These are phyloP conservation scores for Bubo scandiacus DNA, from an alignment of 2,113 vertebrate genomes.

Conservation along the genomic window DNA sequence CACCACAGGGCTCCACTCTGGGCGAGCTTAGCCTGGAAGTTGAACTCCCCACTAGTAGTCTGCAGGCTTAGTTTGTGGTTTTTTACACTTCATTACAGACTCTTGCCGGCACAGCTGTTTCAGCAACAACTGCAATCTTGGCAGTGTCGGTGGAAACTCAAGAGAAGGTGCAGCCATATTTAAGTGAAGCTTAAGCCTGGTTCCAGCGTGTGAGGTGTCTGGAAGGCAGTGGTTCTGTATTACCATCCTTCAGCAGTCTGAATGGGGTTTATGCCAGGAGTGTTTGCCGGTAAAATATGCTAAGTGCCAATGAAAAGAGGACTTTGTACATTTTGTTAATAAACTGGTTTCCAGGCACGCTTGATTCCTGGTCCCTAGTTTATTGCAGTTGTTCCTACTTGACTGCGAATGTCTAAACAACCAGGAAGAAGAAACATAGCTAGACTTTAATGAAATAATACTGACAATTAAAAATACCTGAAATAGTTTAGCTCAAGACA, in stretches of 20 bases:
- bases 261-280: neutral
- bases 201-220: neutral
- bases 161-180: no score
- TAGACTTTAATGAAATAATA: neutral
- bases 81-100: neutral
- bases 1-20: fast-evolving
- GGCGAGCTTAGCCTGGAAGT: neutral
- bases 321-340: neutral
- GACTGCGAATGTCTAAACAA: neutral
- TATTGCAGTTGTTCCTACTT: neutral
- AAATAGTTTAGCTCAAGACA: neutral
- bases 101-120: neutral
- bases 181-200: neutral
- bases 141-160: neutral
- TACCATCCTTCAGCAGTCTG: neutral
- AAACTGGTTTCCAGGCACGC: neutral
- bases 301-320: neutral
- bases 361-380: neutral
- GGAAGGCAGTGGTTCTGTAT: neutral
- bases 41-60: fast-evolving
- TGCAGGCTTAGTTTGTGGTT: neutral
- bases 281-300: neutral
- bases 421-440: neutral
- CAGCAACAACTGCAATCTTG: neutral
- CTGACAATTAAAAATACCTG: neutral